Base-by-base conservation (phyloP, 2,113 vertebrate species). In the Nothocercus nigrocapillus region DNA sequence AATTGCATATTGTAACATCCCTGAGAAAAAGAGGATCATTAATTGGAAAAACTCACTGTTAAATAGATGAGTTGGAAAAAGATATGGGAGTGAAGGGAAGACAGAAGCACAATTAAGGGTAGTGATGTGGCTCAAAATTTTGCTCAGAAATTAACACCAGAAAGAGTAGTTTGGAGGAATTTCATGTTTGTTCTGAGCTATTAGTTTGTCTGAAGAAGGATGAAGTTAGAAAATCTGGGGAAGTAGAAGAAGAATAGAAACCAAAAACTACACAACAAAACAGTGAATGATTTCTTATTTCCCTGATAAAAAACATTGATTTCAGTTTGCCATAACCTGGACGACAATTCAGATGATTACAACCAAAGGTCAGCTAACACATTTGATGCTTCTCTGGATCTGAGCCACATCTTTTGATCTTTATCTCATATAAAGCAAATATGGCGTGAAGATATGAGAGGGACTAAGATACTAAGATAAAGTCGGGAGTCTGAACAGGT, bases 241-340 rank as follows among this genome's bases (percentile, higher is more conserved):
- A 30, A 36, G 5, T 30, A 54, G 30, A 18, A 58, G 54, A 36
- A 78, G 51, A 70, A 42, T 2, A 90, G 51, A 72, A 92, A 70
- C 14, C 45, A 81, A 67, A 95, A 95, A 47, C 16, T n/a, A 24
- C 11, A 4, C 30, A 49, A 3, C 0, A 24, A 88, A 90, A 56
- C 5, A 10, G 7, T 84, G 9, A 11, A 7, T 4, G 1, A 9
- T 32, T 58, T 58, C 30, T 32, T 49, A 32, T 67, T 70, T 89
- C 19, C 25, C 19, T 15, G 16, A 9, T 54, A 56, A 42, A 20
- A 21, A 54, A 4, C 0, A 0, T 84, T 54, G 20, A 40, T 42
- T 90, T 82, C 27, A 7, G 0, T 45, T 91, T 81, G 16, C 24
- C 40, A 34, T 22, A 78, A 62, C 21, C 4, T 42, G 34, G 40